Evolutionary conservation across 2,888 invertebrate genomes (phyloP).

Genomic region (Automeris io): DNA sequence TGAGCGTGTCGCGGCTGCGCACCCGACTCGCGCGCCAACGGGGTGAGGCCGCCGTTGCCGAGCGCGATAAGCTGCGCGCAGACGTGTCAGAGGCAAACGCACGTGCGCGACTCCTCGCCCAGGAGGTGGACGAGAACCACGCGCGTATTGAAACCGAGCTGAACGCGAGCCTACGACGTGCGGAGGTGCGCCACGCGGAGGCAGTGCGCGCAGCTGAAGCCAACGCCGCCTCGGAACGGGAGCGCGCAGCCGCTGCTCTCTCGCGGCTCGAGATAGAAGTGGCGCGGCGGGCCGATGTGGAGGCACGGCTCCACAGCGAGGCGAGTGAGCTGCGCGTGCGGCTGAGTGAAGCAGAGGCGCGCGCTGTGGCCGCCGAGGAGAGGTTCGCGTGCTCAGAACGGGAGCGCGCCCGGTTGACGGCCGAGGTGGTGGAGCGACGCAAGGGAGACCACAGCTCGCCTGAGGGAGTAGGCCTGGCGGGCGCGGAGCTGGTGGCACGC

Average conservation of each 20-base stretch:
- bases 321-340: slow-evolving; percentile 79
- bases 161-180: slow-evolving; percentile 80
- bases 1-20: slow-evolving; percentile 82
- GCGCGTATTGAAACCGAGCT: slow-evolving; percentile 87
- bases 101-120: slow-evolving; percentile 87
- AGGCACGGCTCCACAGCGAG: slow-evolving; percentile 80
- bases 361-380: slow-evolving; percentile 65
- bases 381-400: slow-evolving; percentile 78
- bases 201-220: slow-evolving; percentile 82
- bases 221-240: slow-evolving; percentile 85
- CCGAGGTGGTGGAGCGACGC: slow-evolving; percentile 30
- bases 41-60: slow-evolving; percentile 81
- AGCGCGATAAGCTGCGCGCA: slow-evolving; percentile 87
- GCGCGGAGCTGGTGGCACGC: slow-evolving; percentile 64
- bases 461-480: slow-evolving; percentile 17
- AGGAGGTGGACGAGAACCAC: slow-evolving; percentile 95
- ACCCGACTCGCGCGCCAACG: slow-evolving; percentile 84
- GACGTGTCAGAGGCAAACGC: slow-evolving; percentile 90
- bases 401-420: slow-evolving; percentile 55
- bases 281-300: slow-evolving; percentile 80
- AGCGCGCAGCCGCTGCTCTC: slow-evolving; percentile 79
- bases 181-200: slow-evolving; percentile 88
- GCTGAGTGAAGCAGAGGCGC: slow-evolving; percentile 68
- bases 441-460: slow-evolving; percentile 51
- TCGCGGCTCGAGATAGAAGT: slow-evolving; percentile 80